Evolutionary conservation across 2,888 invertebrate species (phyloP).

Genomic region (Phaedon cochleariae): DNA sequence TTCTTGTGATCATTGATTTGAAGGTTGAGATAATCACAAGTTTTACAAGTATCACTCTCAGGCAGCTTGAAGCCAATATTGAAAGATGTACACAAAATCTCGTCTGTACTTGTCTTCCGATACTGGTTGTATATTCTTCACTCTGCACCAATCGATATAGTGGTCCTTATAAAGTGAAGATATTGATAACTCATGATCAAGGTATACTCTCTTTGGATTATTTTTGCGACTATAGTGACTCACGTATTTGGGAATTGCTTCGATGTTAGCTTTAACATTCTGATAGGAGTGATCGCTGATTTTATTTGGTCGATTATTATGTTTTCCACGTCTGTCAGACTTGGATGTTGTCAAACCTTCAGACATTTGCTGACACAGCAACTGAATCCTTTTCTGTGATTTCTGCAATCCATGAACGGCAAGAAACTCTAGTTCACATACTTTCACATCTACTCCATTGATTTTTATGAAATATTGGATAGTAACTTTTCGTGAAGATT

Average conservation of each 20-base stretch:
- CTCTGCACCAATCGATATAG: conserved; percentile 34
- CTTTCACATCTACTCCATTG: conserved; percentile 21
- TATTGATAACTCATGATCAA: conserved; percentile 34
- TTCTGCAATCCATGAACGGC: conserved; percentile 19
- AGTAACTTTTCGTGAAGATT: conserved; percentile 23
- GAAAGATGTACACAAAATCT: conserved; percentile 35
- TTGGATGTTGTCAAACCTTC: conserved; percentile 26
- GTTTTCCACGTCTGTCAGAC: conserved; percentile 26
- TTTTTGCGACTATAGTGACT: conserved; percentile 33
- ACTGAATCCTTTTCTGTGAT: conserved; percentile 20
- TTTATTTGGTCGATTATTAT: conserved; percentile 14
- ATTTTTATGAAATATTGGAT: conserved; percentile 30
- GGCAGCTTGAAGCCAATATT: conserved; percentile 43
- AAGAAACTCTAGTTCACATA: conserved; percentile 25
- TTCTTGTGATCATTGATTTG: conserved; percentile 1
- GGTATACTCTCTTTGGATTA: conserved; percentile 33
- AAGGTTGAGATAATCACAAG: conserved; percentile 22
- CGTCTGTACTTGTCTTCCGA: conserved; percentile 28
- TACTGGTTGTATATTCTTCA: conserved; percentile 27
- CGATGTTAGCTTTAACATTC: too few relatives aligned
- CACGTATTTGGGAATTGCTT: conserved; percentile 24
- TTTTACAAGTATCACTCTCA: conserved; percentile 40
- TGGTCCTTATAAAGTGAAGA: conserved; percentile 33
- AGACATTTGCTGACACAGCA: conserved; percentile 23
- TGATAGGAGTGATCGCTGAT: too few relatives aligned